A percentile compares a stretch with the other conserved stretches of the same genome.
phyloP scores from a whole-genome alignment of 2,113 vertebrate genomes.

The Equus quagga region DNA sequence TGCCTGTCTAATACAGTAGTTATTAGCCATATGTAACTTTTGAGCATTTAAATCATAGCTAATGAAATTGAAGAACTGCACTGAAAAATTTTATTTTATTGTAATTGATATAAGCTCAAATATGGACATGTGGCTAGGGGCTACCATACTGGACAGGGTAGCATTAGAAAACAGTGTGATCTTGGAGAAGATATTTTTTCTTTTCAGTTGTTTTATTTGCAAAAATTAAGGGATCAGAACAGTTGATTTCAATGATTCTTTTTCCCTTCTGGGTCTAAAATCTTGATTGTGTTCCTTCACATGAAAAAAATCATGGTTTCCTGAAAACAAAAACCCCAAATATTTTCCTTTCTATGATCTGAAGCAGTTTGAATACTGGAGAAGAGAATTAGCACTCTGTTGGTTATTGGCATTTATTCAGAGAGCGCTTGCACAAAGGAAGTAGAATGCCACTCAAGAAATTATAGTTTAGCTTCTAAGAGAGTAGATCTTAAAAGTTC shows the following conservation, averaged over 20 bases:
- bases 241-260: neutral
- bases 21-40: neutral
- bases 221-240: neutral
- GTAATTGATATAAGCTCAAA: neutral
- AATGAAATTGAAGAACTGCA: neutral
- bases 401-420: conserved; percentile 12
- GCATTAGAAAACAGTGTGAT: neutral
- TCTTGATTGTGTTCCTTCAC: neutral
- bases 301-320: neutral
- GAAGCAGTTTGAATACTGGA: neutral
- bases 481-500: neutral
- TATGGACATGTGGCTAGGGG: neutral
- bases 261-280: neutral
- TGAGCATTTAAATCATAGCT: neutral
- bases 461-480: neutral
- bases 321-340: neutral
- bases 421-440: neutral
- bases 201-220: neutral
- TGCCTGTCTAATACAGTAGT: neutral
- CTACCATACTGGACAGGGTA: neutral
- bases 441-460: neutral
- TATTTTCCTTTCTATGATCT: neutral
- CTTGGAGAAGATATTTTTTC: neutral
- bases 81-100: neutral
- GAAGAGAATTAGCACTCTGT: neutral